Evolutionary conservation across 23 tunicate genomes (phyloP).

Genomic region (Oikopleura dioica): DNA sequence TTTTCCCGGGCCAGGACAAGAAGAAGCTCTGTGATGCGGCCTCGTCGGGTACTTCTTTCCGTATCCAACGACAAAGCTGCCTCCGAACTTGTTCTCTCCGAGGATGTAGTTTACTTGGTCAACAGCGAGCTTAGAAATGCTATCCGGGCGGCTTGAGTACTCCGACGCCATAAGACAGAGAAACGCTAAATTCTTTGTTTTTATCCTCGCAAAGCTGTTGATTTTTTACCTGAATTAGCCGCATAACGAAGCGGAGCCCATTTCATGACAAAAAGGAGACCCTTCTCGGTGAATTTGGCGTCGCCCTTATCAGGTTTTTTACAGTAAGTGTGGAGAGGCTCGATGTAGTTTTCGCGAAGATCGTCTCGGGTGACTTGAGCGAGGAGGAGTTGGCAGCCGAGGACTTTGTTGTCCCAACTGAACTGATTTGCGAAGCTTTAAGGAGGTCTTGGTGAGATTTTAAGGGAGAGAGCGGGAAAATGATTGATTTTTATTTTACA

Average conservation of each 20-base stretch:
- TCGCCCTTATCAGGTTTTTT: slow-evolving; percentile 16
- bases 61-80: slow-evolving; percentile 58
- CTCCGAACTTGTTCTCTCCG: slow-evolving; percentile 51
- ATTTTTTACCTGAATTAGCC: not conserved
- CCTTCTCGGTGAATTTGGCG: slow-evolving; percentile 25
- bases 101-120: slow-evolving; percentile 54
- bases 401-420: slow-evolving; percentile 82
- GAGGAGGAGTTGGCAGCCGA: slow-evolving; percentile 39
- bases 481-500: too few species aligned
- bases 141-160: too few species aligned
- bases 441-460: too few species aligned
- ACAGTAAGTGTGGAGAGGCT: slow-evolving; percentile 15
- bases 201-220: too few species aligned
- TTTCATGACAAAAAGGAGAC: slow-evolving; percentile 33
- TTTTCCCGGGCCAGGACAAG: too few species aligned
- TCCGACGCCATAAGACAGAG: slow-evolving; percentile 55
- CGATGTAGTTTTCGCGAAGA: not conserved
- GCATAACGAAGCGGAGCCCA: slow-evolving; percentile 88
- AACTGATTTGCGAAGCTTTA: too few species aligned
- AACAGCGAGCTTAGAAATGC: too few species aligned
- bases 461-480: too few species aligned
- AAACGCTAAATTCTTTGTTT: slow-evolving; percentile 45
- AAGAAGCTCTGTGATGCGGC: slow-evolving; percentile 49
- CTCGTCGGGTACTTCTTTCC: slow-evolving; percentile 42
- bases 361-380: slow-evolving; percentile 30